Base-by-base conservation (phyloP, 2,888 invertebrate genomes). In the Eudasyphora cyanicolor region DNA sequence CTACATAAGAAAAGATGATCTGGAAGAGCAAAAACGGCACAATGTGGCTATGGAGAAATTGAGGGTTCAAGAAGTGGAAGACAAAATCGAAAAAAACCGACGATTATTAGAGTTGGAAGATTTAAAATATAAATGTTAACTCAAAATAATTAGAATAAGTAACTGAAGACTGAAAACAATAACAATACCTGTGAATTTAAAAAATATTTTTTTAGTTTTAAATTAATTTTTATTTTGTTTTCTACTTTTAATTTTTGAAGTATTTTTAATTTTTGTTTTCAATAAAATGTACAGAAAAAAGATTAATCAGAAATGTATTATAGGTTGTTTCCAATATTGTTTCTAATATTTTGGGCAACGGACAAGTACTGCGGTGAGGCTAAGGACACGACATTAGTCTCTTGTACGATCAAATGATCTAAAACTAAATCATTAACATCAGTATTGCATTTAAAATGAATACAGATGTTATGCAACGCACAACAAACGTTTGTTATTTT, bases 61-160 rank as follows among this genome's bases (percentile, higher is more conserved):
- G 27, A 67, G 74, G 29, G 42, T 78, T 24, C 54, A 42, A 54
- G 74, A 82, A 82, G 60, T 82, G 32, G 82, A 77, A 54, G 27
- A 78, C 24, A 78, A 78, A 78, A 82, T 82, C 38, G 19, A 82
- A 77, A 82, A 79, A 70, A 82, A 75, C 54, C 75, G 78, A 29
- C 70, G 70, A 60, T 49, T 70, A 45, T 54, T 80, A 45, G 77
- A 77, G 62, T 49, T 73, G 38, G 32, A 73, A 77, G 67, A 73
- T 19, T 64, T 73, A 57, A 69, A 51, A 45, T 24, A n/a, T n/a
- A n/a, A n/a, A n/a, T n/a, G n/a, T n/a, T n/a, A n/a, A 35, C 5
- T 35, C n/a, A n/a, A n/a, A n/a, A n/a, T n/a, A n/a, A n/a, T n/a
- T n/a, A n/a, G n/a, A n/a, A n/a, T n/a, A n/a, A n/a, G 35, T 35